These are phyloP conservation scores for Heliocidaris erythrogramma DNA, from an alignment of 35 echinoderm and acorn worm genomes.

Conservation along the genomic window DNA sequence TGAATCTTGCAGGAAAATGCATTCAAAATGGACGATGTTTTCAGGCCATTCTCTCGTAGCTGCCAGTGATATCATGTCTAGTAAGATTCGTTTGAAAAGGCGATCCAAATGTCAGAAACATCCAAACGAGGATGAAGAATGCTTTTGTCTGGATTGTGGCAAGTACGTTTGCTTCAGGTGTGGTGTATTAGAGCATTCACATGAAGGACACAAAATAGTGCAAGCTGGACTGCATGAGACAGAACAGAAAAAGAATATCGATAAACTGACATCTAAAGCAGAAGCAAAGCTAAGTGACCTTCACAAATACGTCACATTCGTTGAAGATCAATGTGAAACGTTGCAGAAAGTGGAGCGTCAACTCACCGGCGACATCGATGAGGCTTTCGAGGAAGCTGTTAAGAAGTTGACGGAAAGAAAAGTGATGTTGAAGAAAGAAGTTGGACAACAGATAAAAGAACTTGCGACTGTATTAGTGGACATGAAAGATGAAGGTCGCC, in stretches of 20 bases:
- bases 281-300: not conserved
- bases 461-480: not conserved
- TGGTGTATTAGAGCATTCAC: not conserved
- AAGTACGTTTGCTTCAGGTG: slow-evolving; percentile 33
- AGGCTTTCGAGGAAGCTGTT: not conserved
- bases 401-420: not conserved
- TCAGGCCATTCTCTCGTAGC: not conserved
- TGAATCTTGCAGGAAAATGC: not conserved
- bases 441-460: not conserved
- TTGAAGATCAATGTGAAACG: not conserved
- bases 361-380: not conserved
- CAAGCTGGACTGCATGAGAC: not conserved
- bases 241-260: slow-evolving; percentile 10
- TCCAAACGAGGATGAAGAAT: not conserved
- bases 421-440: not conserved
- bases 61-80: not conserved
- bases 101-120: slow-evolving; percentile 16
- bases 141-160: not conserved
- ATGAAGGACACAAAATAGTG: not conserved
- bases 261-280: not conserved
- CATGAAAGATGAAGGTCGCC: not conserved
- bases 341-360: not conserved
- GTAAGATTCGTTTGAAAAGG: not conserved
- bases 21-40: not conserved
- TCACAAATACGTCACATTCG: not conserved